A percentile compares a stretch with the other conserved stretches of the same genome.
Evolutionary conservation across 2,888 invertebrate genomes (phyloP).

Genomic region (Drosophila stalkeri): DNA sequence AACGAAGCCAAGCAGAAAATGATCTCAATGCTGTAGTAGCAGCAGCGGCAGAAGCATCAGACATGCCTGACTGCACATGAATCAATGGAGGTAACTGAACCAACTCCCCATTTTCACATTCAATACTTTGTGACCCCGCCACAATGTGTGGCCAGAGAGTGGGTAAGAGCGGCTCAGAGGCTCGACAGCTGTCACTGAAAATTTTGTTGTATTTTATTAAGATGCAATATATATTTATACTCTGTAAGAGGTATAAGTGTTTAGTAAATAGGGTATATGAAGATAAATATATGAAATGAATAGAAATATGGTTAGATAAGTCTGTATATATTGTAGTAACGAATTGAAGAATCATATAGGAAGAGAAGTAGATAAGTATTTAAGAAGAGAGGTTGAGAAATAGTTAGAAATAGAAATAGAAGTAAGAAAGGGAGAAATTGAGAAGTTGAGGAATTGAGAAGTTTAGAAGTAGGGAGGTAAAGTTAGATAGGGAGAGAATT

Average conservation of each 20-base stretch:
- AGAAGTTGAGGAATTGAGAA: not conserved
- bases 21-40: conserved; percentile 46
- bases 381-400: not conserved
- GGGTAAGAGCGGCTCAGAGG: not conserved
- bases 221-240: not conserved
- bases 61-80: conserved; percentile 58
- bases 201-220: conserved; percentile 10
- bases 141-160: conserved; percentile 24
- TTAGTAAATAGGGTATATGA: not conserved
- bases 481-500: not conserved
- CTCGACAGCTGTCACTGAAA: conserved; percentile 39
- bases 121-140: conserved; percentile 11
- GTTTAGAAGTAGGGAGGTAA: no score
- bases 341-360: not conserved
- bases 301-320: no score
- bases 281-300: not conserved
- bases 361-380: not conserved
- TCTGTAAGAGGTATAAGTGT: not conserved
- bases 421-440: not conserved
- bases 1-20: conserved; percentile 63
- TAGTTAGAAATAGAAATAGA: not conserved
- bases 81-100: conserved; percentile 36
- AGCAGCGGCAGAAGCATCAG: conserved; percentile 36
- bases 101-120: conserved; percentile 6
- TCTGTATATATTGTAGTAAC: no score